Base-by-base conservation (phyloP, 1,140 invertebrate genomes). In the Helicoverpa zea region DNA sequence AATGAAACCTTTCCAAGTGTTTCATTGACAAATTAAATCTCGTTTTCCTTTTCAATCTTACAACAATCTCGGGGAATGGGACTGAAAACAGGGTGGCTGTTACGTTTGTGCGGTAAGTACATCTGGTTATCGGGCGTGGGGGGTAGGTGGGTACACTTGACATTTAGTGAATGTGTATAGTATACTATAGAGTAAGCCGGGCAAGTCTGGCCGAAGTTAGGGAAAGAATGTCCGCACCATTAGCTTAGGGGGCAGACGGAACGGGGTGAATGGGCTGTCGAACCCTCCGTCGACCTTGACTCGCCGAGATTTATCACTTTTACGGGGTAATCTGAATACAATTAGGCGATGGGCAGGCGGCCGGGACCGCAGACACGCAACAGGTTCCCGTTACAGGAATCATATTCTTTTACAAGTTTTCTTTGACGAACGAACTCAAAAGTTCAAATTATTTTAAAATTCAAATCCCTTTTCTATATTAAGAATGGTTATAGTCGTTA, bases 231-330 rank as follows among this genome's bases (percentile, higher is more conserved):
- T 89, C 87, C 86, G 88, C 86, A 89, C 88, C 90, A 90, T 93
- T 91, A 93, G 85, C 84, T 74, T 86, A 86, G 91, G 90, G 92
- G 89, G 88, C 81, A 85, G 84, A 84, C 84, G 84, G 83, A 85
- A 90, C 87, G 87, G 91, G 91, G 92, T 92, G 89, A 92, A 90
- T 89, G 89, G 87, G 87, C 91, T 89, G 88, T 91, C 91, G 89
- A 94, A 93, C 91, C 91, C 90, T 92, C 90, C 79, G 84, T 18
- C 89, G 91, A 94, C 93, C 93, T 94, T 94, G 93, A 94, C 91
- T 91, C 90, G 80, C 84, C 76, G 85, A 91, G 89, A 93, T 93
- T 94, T 94, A 94, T 94, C 89, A 92, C 91, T 93, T 90, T 93
- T 90, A 89, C 89, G 86, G 86, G 84, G 89, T 91, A 90, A 92